Evolutionary conservation across 2,797 vertebrate genomes (phyloP).

Genomic region (Argentina silus): DNA sequence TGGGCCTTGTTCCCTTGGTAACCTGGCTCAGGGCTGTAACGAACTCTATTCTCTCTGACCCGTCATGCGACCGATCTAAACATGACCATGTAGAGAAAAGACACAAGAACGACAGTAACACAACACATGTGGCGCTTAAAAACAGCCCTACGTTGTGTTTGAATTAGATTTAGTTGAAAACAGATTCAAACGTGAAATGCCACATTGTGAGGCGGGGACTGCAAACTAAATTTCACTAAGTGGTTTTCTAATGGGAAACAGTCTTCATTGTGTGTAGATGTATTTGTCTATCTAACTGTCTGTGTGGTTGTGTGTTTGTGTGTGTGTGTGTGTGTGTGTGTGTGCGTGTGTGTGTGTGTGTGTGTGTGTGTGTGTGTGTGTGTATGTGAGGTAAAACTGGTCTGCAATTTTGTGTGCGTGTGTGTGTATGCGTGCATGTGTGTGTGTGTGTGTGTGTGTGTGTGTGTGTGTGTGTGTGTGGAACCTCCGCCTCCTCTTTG

Average conservation of each 20-base stretch:
- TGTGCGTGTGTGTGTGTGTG: too few relatives aligned
- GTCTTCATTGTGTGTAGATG: too few relatives aligned
- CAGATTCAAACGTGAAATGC: too few relatives aligned
- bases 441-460: neutral
- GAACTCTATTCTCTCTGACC: slow-evolving; percentile 63
- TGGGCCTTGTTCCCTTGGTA: slow-evolving; percentile 76
- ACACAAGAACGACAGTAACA: slow-evolving; percentile 64
- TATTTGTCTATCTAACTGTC: too few relatives aligned
- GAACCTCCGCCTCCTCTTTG: slow-evolving; percentile 6
- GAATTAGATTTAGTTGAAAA: too few relatives aligned
- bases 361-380: too few relatives aligned
- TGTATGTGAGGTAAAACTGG: too few relatives aligned
- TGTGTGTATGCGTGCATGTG: neutral
- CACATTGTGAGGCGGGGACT: too few relatives aligned
- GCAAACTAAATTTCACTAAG: too few relatives aligned
- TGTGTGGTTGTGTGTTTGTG: too few relatives aligned
- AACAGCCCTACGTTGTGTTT: neutral
- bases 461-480: slow-evolving; percentile 3
- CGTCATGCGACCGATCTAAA: slow-evolving; percentile 65
- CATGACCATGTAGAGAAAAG: slow-evolving; percentile 55
- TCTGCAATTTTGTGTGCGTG: neutral
- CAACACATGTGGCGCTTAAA: neutral
- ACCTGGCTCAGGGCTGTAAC: slow-evolving; percentile 70
- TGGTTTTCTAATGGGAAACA: too few relatives aligned
- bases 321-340: too few relatives aligned